These are phyloP conservation scores for Gortyna flavago DNA, from an alignment of 2,888 invertebrate species.

Conservation along the genomic window DNA sequence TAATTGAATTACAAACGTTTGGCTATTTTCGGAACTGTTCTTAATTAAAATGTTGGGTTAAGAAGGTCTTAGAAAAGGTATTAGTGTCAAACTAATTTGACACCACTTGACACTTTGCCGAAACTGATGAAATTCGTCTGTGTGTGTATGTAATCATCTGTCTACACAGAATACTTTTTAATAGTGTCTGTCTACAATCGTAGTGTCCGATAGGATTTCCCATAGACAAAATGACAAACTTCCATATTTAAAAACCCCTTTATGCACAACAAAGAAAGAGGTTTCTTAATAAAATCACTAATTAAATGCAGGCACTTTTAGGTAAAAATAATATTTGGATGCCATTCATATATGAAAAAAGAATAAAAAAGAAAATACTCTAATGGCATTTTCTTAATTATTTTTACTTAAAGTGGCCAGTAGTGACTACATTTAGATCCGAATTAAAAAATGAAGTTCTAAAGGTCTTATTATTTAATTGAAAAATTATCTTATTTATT, in stretches of 20 bases:
- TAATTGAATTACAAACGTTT: not conserved
- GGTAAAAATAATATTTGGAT: not conserved
- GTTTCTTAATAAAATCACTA: not conserved
- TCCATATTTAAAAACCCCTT: not conserved
- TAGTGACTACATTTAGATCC: not conserved
- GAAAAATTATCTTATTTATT: too few species aligned
- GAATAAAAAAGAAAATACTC: not conserved
- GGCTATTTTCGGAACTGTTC: conserved; percentile 13
- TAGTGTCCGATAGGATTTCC: not conserved
- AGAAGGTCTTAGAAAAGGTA: conserved; percentile 10
- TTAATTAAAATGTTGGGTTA: conserved; percentile 17
- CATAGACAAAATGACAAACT: not conserved
- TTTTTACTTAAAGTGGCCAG: conserved; percentile 2
- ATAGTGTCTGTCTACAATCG: too few species aligned
- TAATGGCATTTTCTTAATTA: not conserved
- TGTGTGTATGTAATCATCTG: not conserved
- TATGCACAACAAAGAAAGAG: not conserved
- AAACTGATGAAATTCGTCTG: not conserved
- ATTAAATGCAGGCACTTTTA: not conserved
- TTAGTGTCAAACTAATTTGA: conserved; percentile 7
- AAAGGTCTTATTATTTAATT: too few species aligned
- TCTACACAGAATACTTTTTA: too few species aligned
- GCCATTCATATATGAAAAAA: conserved; percentile 3
- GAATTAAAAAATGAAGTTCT: not conserved
- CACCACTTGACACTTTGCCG: not conserved